Conservation (phyloP, 2,888 invertebrate species). For the Thysanoteuthis rhombus region DNA sequence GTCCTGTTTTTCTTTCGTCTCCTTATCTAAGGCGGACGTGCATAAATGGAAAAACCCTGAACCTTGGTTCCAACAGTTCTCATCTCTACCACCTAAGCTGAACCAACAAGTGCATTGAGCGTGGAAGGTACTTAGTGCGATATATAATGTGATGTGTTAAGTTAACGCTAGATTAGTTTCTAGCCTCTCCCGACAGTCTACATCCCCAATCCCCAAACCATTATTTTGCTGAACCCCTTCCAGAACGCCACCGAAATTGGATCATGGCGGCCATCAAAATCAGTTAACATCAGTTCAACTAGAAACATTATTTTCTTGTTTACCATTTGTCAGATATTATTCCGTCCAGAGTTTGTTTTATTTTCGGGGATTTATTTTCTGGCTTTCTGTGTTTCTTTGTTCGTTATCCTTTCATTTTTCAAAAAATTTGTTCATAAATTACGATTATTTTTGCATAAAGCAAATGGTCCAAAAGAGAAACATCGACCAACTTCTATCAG, state of each 20-base stretch:
- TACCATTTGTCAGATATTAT: background rate
- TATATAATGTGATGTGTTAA: conserved; percentile 1
- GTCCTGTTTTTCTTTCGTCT: background rate
- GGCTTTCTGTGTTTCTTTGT: background rate
- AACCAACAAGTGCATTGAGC: background rate
- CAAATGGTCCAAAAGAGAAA: background rate
- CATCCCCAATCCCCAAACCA: background rate
- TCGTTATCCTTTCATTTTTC: too few relatives aligned
- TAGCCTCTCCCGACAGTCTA: background rate
- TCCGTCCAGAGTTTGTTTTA: background rate
- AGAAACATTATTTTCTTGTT: background rate
- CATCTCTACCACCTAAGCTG: background rate
- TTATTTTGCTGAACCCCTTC: background rate
- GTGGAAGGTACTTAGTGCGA: too few relatives aligned
- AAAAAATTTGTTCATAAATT: background rate
- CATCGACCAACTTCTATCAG: too few relatives aligned
- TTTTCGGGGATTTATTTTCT: background rate
- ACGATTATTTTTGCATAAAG: background rate
- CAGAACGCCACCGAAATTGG: background rate
- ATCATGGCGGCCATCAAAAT: background rate
- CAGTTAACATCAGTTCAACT: background rate
- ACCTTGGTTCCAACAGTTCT: background rate
- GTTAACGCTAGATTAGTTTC: background rate
- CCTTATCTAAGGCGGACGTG: background rate
- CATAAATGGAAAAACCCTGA: background rate